These are phyloP conservation scores for Stratiomys singularior DNA, from an alignment of 2,888 invertebrate genomes.

Conservation along the genomic window DNA sequence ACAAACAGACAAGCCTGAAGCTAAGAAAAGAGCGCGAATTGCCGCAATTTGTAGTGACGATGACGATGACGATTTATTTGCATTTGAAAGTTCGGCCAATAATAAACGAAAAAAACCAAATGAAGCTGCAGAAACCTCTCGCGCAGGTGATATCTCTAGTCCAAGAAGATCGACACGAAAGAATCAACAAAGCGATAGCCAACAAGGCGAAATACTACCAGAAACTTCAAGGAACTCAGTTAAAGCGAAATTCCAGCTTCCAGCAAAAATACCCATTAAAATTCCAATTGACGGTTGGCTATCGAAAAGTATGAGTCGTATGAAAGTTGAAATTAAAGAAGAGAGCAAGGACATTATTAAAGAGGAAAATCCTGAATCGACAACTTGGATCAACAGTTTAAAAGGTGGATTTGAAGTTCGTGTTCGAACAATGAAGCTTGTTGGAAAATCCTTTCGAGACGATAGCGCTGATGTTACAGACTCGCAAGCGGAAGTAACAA, in stretches of 20 bases:
- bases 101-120: slow-evolving; percentile 13
- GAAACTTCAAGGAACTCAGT: slow-evolving; percentile 36
- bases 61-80: slow-evolving; percentile 47
- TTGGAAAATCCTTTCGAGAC: slow-evolving; percentile 43
- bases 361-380: slow-evolving; percentile 45
- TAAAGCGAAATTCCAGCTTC: slow-evolving; percentile 52
- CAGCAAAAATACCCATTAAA: slow-evolving; percentile 48
- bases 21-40: slow-evolving; percentile 34
- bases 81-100: slow-evolving; percentile 28
- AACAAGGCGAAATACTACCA: slow-evolving; percentile 45
- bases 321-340: slow-evolving; percentile 53
- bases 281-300: slow-evolving; percentile 59
- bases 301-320: slow-evolving; percentile 56
- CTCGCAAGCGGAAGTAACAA: slow-evolving; percentile 42
- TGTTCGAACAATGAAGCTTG: slow-evolving; percentile 55
- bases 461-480: background rate
- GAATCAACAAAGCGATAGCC: slow-evolving; percentile 38
- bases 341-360: slow-evolving; percentile 50
- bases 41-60: slow-evolving; percentile 45
- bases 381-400: slow-evolving; percentile 58
- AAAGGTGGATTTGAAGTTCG: slow-evolving; percentile 59
- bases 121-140: background rate
- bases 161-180: background rate
- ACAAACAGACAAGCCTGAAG: background rate
- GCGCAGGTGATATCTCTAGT: background rate